Base-by-base conservation (phyloP, 2,888 invertebrate species). In the Arge pagana region DNA sequence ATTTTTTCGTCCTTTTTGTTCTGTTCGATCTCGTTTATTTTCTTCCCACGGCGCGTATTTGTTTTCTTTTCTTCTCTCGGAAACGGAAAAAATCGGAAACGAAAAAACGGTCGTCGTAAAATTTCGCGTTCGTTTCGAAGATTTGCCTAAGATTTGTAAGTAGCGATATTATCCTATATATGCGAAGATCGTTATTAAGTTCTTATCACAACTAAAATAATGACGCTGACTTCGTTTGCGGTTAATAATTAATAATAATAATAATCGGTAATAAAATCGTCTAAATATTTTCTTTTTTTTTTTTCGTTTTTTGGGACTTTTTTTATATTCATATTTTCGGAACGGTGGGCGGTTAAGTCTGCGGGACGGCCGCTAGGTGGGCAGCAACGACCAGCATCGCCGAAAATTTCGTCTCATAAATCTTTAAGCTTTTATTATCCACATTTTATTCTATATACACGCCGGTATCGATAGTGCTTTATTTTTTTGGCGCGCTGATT, bases 351-450 rank as follows among this genome's bases (percentile, higher is more conserved):
- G 33, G 33, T 33, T n/a, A 33, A 33, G 33, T 43, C 13, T 40
- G 31, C 31, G 28, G 68, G 70, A 72, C 71, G 69, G 72, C 68
- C 73, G 75, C 71, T 70, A 70, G 64, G 65, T 60, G 58, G 68
- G 67, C 60, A 74, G 74, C 75, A 76, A 75, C 75, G 74, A 73
- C 74, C 74, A 76, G 75, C 75, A 75, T 75, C 73, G 73, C 75
- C 72, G 70, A 68, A 61, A 69, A 64, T n/a, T n/a, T n/a, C n/a
- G n/a, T n/a, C n/a, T n/a, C n/a, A n/a, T n/a, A n/a, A n/a, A n/a
- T n/a, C n/a, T n/a, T n/a, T n/a, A n/a, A 41, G 15, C 2, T 45
- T 53, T 51, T 56, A 23, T n/a, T n/a, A n/a, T n/a, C n/a, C n/a
- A n/a, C n/a, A n/a, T n/a, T n/a, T n/a, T n/a, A n/a, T 24, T 43